Evolutionary conservation across 2,888 invertebrate genomes (phyloP), one percentile per base, ranked within the genome.

Genomic region (Prionchulus punctatus): DNA sequence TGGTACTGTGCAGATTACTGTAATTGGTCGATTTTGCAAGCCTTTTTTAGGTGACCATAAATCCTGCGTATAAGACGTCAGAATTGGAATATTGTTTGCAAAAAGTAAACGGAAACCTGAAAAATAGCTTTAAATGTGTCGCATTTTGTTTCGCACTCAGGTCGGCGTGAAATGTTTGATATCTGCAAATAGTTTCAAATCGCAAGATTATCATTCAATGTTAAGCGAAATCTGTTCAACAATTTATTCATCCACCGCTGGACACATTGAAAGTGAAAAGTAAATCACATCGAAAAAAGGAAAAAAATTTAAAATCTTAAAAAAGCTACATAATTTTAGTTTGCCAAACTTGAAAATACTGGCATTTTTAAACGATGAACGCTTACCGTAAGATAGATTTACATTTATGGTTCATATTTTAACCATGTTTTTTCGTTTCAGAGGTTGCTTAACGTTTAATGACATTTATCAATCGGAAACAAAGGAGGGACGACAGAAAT

Each of bases 71-170:
- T 67, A 79, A 81, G 67, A 73, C 77, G 0, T 70, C 74, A 12
- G 89, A 90, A 69, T 63, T 88, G 1, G 76, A 80, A 52, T 84
- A 82, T 67, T 82, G 82, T 54, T 67, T 89, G 18, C 78, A 80
- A 31, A 84, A 84, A 72, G 84, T 76, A 59, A 43, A 55, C 25
- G n/a, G n/a, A 21, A 30, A 25, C 1, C 25, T 59, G 21, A 55
- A 47, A 58, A 15, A 12, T 48, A n/a, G n/a, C n/a, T n/a, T n/a
- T n/a, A n/a, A n/a, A 21, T 50, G 45, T 45, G 15, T 25, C 21
- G 4, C 27, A 7, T 31, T 57, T 51, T 27, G 7, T 51, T 21
- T 12, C 18, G 21, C 57, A 58, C 59, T 2, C 58, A 72, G 71
- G 71, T 83, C 1, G 78, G 77, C 1, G 76, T 81, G 1, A 82